Evolutionary conservation across 2,888 invertebrate genomes (phyloP).

Genomic region (Eugnorisma glareosa): DNA sequence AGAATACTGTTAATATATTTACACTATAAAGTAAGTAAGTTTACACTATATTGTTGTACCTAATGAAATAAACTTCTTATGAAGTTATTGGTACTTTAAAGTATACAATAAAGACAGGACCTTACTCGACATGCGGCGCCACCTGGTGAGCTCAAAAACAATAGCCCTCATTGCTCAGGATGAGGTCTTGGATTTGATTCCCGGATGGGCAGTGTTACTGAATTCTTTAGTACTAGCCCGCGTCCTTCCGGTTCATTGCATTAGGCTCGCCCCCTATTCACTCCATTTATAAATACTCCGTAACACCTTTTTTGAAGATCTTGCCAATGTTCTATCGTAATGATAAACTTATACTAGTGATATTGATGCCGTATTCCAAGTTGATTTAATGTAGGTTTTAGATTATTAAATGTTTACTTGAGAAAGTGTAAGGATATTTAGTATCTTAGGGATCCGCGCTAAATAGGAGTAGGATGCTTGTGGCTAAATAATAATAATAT

Average conservation of each 20-base stretch:
- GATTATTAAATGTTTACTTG: background rate
- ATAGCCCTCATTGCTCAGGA: background rate
- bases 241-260: background rate
- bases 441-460: too few species aligned
- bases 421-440: background rate
- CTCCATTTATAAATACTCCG: slow-evolving; percentile 21
- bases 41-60: too few species aligned
- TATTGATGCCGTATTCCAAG: slow-evolving; percentile 6
- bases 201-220: background rate
- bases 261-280: background rate
- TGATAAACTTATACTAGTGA: slow-evolving; percentile 2
- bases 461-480: background rate
- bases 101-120: too few species aligned
- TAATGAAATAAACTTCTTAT: too few species aligned
- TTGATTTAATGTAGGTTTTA: background rate
- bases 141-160: too few species aligned
- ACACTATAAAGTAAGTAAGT: too few species aligned
- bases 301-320: background rate
- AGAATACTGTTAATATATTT: too few species aligned
- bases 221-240: background rate
- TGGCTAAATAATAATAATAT: slow-evolving; percentile 12
- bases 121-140: too few species aligned
- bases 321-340: slow-evolving; percentile 24
- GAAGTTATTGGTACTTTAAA: too few species aligned
- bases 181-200: background rate